A percentile compares a stretch with the other conserved stretches of the same genome.
phyloP scores from a whole-genome alignment of 2,797 vertebrate genomes.

The Phalanger gymnotis region DNA sequence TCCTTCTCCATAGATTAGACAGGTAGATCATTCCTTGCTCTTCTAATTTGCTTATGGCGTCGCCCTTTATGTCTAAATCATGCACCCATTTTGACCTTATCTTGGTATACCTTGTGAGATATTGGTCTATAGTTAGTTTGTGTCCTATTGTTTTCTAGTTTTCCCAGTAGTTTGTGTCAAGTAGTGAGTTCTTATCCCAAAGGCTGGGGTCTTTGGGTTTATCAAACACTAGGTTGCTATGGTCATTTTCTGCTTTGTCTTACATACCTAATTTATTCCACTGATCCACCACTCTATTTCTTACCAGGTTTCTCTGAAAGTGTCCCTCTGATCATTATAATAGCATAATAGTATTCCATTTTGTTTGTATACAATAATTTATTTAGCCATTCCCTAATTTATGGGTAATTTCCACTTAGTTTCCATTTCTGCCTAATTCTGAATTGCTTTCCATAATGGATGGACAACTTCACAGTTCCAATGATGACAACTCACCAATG shows the following conservation, averaged over 20 bases:
- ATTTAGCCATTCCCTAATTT: not conserved
- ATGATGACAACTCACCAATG: not conserved
- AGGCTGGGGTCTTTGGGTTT: not conserved
- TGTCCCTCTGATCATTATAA: not conserved
- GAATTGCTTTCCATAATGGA: not conserved
- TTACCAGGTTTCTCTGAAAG: not conserved
- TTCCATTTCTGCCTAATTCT: not conserved
- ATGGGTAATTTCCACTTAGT: not conserved
- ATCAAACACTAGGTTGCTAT: not conserved
- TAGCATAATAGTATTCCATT: not conserved
- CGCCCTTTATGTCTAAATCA: not conserved
- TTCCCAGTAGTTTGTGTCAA: not conserved
- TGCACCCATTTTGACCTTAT: not conserved
- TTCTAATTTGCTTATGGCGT: not conserved
- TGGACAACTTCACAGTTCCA: not conserved
- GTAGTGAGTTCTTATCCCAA: not conserved
- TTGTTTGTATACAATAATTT: not conserved
- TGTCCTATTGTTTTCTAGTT: not conserved
- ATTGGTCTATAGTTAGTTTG: not conserved
- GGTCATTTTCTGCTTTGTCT: not conserved
- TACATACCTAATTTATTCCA: no score
- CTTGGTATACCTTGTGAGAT: not conserved
- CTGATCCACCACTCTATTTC: not conserved
- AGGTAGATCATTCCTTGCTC: not conserved
- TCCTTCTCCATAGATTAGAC: not conserved